Base-by-base conservation (phyloP, 2,113 vertebrate genomes). In the Beaufortia kweichowensis region DNA sequence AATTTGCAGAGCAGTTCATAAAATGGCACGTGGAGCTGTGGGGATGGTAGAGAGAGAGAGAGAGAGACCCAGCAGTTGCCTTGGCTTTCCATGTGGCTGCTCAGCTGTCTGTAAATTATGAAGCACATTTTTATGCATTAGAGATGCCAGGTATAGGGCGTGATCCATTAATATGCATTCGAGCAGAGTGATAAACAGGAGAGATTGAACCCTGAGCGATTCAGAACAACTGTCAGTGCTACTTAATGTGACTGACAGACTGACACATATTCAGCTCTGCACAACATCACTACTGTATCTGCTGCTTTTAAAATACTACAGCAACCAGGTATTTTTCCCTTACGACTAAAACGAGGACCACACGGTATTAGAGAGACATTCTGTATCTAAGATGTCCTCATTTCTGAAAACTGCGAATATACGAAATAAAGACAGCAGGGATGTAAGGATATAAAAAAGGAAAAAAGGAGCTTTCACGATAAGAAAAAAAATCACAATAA, bases 161-260 rank as follows among this genome's bases (percentile, higher is more conserved):
- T 68, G 67, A 11, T 57, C 74, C 71, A 79, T 79, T 79, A 82
- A 76, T 79, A 71, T 79, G 66, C 55, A 62, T 76, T 46, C 12
- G 65, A 31, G 53, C 35, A 19, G 60, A 50, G 68, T 77, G 41
- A 72, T 62, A 43, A 74, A 60, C 72, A 60, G 57, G 43, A 57
- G 57, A 50, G 60, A 65, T 21, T 10, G 67, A 46, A 28, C 55
- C 28, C 4, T 35, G 24, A 75, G 48, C 26, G 1, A 23, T 33
- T 62, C 43, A 76, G 79, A 59, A 70, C 57, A 76, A 72, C 75
- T 72, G 74, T 72, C 79, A 81, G 28, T 29, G 41, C 59, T 68
- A 76, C 29, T 65, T 76, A 65, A 8, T 70, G 35, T 66, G 74
- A 77, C 57, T 23, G 70, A 46, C 78, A 43, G 39, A 50, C 56